A percentile compares a stretch with the other conserved stretches of the same genome.
These are phyloP conservation scores for Rhincodon typus DNA, from an alignment of 2,797 vertebrate genomes.

Conservation along the genomic window DNA sequence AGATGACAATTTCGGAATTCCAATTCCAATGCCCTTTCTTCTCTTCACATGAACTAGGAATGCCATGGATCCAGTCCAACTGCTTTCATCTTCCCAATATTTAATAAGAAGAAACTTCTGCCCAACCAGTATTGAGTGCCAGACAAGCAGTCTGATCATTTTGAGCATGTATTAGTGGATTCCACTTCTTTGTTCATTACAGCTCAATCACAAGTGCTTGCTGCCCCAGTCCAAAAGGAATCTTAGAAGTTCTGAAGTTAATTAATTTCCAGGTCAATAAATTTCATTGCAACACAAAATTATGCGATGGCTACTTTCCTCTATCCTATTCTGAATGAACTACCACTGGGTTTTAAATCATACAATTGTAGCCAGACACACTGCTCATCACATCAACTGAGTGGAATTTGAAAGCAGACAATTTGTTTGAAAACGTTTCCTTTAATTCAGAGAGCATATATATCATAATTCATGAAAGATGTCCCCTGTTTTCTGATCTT, in stretches of 20 bases:
- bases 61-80: too few species aligned
- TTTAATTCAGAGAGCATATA: not conserved
- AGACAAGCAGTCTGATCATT: not conserved
- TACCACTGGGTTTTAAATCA: not conserved
- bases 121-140: not conserved
- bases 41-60: too few species aligned
- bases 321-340: not conserved
- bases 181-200: not conserved
- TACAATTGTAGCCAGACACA: not conserved
- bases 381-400: not conserved
- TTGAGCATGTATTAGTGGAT: not conserved
- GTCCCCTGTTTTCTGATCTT: not conserved
- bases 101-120: not conserved
- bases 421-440: not conserved
- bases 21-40: too few species aligned
- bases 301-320: not conserved
- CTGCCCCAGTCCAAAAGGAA: not conserved
- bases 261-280: not conserved
- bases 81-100: not conserved
- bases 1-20: too few species aligned
- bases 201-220: not conserved
- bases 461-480: not conserved
- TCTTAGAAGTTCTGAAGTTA: not conserved
- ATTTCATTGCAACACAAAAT: not conserved
- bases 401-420: not conserved